Percentiles rank a stretch among this genome's conserved stretches.
phyloP scores from a whole-genome alignment of 2,888 invertebrate species.

The Atethmia centrago region DNA sequence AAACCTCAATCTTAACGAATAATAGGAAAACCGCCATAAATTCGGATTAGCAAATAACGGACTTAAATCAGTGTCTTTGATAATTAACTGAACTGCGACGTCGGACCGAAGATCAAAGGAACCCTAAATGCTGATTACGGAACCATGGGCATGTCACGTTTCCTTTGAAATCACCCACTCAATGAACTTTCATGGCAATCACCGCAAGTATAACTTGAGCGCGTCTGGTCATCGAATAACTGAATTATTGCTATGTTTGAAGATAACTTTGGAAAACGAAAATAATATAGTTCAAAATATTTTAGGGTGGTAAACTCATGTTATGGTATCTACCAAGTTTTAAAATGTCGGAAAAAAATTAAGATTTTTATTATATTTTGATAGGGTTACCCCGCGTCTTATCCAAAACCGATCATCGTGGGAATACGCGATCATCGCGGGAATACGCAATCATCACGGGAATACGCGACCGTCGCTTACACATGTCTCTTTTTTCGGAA shows the following conservation, averaged over 20 bases:
- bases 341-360: too few relatives aligned
- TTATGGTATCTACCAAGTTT: not conserved
- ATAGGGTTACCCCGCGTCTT: too few relatives aligned
- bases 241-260: not conserved
- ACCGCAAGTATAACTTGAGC: slow-evolving; percentile 52
- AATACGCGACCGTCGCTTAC: too few relatives aligned
- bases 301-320: not conserved
- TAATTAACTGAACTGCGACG: slow-evolving; percentile 50
- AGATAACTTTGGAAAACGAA: not conserved
- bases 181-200: slow-evolving; percentile 68
- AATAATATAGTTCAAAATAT: not conserved
- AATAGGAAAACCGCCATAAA: slow-evolving; percentile 14
- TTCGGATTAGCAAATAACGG: slow-evolving; percentile 29
- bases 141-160: slow-evolving; percentile 70
- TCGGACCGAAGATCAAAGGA: slow-evolving; percentile 63
- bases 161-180: slow-evolving; percentile 67
- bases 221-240: slow-evolving; percentile 20
- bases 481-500: too few relatives aligned
- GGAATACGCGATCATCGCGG: too few relatives aligned
- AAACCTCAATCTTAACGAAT: not conserved
- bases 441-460: too few relatives aligned
- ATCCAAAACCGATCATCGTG: too few relatives aligned
- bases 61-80: slow-evolving; percentile 22
- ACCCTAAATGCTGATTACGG: slow-evolving; percentile 62
- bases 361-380: too few relatives aligned